These are phyloP conservation scores for Scortum barcoo DNA, from an alignment of 2,113 vertebrate genomes.

Conservation along the genomic window DNA sequence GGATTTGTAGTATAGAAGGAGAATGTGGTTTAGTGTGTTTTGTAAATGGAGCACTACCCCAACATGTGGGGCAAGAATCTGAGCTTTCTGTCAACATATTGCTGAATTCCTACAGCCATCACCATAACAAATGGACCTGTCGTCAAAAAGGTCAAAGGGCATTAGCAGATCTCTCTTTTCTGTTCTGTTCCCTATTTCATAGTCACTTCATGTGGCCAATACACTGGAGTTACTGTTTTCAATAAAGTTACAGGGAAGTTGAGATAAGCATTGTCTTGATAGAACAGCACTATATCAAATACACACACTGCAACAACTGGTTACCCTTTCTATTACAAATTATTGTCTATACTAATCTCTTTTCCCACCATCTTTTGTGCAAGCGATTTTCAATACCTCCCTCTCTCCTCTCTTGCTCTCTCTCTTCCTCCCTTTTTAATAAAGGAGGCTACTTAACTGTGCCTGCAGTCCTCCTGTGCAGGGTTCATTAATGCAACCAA, in stretches of 20 bases:
- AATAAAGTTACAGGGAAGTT: not conserved
- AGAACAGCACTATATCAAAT: not conserved
- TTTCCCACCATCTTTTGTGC: not conserved
- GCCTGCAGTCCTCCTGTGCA: conserved; percentile 40
- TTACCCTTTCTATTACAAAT: not conserved
- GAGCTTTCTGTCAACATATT: conserved; percentile 22
- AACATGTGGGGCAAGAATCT: conserved; percentile 4
- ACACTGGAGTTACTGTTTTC: not conserved
- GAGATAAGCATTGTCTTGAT: not conserved
- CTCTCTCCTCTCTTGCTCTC: not conserved
- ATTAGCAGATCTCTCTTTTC: not conserved
- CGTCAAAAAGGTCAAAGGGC: not conserved
- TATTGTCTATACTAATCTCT: conserved; percentile 21
- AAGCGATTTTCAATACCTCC: conserved; percentile 7
- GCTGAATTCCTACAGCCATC: conserved; percentile 17
- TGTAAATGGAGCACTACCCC: conserved; percentile 14
- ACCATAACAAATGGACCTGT: conserved; percentile 32
- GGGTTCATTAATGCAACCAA: conserved; percentile 59
- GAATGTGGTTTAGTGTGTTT: conserved; percentile 37
- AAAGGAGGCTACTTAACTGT: conserved; percentile 27
- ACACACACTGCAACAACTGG: not conserved
- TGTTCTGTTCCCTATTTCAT: not conserved
- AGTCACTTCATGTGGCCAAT: not conserved
- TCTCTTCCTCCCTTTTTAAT: conserved; percentile 24
- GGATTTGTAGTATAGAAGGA: not conserved